Base-by-base conservation (phyloP, 2,113 vertebrate species). In the Bujurquina vittata region DNA sequence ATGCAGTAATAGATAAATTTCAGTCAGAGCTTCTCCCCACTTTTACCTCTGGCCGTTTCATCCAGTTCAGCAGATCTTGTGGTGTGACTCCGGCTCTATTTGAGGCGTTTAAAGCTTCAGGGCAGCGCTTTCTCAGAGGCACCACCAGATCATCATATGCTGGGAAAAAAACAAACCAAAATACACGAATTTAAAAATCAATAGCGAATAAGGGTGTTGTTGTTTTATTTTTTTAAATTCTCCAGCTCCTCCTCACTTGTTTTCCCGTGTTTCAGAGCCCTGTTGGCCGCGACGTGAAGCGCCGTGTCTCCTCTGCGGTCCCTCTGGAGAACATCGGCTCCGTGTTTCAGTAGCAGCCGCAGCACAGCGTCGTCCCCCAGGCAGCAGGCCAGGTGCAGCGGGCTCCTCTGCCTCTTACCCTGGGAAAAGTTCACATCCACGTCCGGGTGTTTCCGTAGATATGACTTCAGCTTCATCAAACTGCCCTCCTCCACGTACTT, bases 1-100 rank as follows among this genome's bases (percentile, higher is more conserved):
- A 52, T 26, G 57, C 26, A 20, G 11, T 31, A 40, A 29, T 2
- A 40, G 14, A 55, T 17, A 37, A 6, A 6, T 78, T 23, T 43
- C 54, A 65, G 57, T 60, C 29, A 46, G 10, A n/a, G 14, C 18
- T 43, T 65, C 18, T 4, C 5, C 15, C 20, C 8, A 49, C 22
- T 55, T 23, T 54, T 61, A 96, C 96, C 95, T 93, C 60, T 58
- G 55, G 35, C 0, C 84, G 86, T 72, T 84, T 94, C 75, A 89
- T 86, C 85, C 92, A 90, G 23, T 91, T 86, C 58, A 97, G 94
- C 79, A 97, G 92, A 7, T 97, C 96, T 20, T 90, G 83, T 1
- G 97, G 96, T 2, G 96, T 97, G 80, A 97, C 92, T 61, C 97
- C 97, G 6, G 95, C 95, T 58, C 79, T 93, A 76, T 97, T 97